These are phyloP conservation scores for Anabas testudineus DNA, from an alignment of 2,797 vertebrate species.

Conservation along the genomic window DNA sequence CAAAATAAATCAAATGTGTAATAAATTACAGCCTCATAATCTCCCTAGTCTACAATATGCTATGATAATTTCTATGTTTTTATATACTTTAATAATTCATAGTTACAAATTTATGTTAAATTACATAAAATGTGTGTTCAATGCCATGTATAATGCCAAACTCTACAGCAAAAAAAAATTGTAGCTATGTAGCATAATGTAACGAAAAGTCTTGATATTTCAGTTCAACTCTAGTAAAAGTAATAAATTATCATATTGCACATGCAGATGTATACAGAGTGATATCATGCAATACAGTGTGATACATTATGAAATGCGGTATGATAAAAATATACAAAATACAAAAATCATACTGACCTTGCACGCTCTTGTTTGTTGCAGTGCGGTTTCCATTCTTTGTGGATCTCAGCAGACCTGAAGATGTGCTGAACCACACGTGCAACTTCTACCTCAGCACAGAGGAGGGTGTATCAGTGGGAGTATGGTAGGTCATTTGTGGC, in stretches of 20 bases:
- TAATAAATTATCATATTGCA: background rate
- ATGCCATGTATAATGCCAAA: too few species aligned
- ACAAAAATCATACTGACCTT: conserved; percentile 46
- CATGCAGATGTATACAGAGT: background rate
- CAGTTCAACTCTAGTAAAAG: background rate
- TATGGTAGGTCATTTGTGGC: conserved; percentile 81
- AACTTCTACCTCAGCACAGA: conserved; percentile 86
- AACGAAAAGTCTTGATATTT: background rate
- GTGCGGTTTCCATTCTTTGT: conserved; percentile 80
- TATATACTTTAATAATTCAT: too few species aligned
- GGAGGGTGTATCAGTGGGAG: conserved; percentile 80
- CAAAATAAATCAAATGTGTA: too few species aligned
- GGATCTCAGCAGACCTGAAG: conserved; percentile 79
- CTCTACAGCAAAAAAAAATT: too few species aligned
- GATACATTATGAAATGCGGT: background rate
- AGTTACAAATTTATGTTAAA: too few species aligned
- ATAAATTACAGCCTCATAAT: too few species aligned
- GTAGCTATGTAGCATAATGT: too few species aligned
- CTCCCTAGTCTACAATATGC: too few species aligned
- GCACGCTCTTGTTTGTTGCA: conserved; percentile 52
- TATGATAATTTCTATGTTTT: too few species aligned
- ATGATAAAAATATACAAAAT: background rate
- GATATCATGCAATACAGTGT: background rate
- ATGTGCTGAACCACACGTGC: conserved; percentile 81
- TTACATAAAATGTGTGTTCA: too few species aligned